Percentiles rank a stretch among this genome's conserved stretches.
These are phyloP conservation scores for Halocynthia roretzi DNA, from an alignment of 23 tunicate genomes.

Conservation along the genomic window DNA sequence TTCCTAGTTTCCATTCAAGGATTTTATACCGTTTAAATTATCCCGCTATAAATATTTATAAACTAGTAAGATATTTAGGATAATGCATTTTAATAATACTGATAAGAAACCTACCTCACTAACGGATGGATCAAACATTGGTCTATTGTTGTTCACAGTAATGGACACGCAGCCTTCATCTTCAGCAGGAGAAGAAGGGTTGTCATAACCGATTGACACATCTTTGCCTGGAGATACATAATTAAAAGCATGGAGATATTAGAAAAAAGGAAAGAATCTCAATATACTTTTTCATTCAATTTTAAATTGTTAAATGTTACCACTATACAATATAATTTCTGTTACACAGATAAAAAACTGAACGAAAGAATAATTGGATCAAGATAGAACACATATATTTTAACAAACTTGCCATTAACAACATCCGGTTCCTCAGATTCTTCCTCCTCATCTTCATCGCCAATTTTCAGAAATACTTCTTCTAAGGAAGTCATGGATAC, in stretches of 20 bases:
- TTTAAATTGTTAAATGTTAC: no score
- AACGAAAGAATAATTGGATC: no score
- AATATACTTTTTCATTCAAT: no score
- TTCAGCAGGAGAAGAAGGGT: neutral
- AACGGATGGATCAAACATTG: constrained; percentile 36
- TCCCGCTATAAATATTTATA: no score
- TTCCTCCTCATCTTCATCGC: constrained; percentile 77
- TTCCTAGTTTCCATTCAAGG: no score
- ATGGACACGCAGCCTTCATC: neutral
- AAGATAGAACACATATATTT: no score
- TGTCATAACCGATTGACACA: neutral
- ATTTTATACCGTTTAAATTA: no score
- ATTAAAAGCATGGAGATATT: neutral
- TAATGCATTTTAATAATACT: neutral
- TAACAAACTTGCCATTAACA: no score
- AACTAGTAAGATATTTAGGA: no score
- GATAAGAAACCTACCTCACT: constrained; percentile 19
- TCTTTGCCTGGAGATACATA: constrained; percentile 17
- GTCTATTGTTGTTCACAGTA: neutral
- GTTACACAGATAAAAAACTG: no score
- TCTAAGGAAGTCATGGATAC: constrained; percentile 96
- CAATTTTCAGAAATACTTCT: constrained; percentile 83
- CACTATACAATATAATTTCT: no score
- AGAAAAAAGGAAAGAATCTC: no score
- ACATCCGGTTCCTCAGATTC: constrained; percentile 14